Evolutionary conservation across 2,888 invertebrate genomes (phyloP), one percentile per base, ranked within the genome.

Genomic region (Schizotus pectinicornis): DNA sequence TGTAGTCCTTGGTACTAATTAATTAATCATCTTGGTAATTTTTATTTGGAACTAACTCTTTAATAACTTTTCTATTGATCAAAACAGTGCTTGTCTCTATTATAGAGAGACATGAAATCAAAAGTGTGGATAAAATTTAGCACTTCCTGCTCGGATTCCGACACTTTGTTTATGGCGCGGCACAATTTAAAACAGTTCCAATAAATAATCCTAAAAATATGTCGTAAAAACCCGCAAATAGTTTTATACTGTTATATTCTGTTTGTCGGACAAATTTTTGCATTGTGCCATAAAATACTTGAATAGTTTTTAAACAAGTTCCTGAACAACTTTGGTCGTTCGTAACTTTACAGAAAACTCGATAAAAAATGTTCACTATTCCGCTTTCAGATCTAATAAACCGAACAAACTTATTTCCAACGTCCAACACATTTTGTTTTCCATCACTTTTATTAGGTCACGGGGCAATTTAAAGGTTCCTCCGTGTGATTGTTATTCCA

Each of bases 371-470:
- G 51, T 61, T 61, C 61, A 43, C 56, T 59, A 61, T 61, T 62
- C 61, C 53, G 46, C 34, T 48, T 43, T 41, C 43, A 56, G 55
- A 65, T 64, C 65, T 60, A 65, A 68, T 68, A 68, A 67, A 68
- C 63, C 62, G 62, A 67, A 67, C 66, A 67, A 67, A 68, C 68
- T 66, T 66, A 65, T 68, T 71, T 67, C 56, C 62, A 65, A 59
- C 59, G 65, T 67, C 64, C 62, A 64, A 65, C 69, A 68, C 68
- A 69, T 70, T 70, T 71, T 68, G 65, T 67, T 73, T 73, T 71
- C 67, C 70, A 69, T 74, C 75, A 74, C 72, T 72, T 70, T 71
- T 73, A 70, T 70, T 66, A 69, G 71, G 68, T 68, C 69, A 67
- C 67, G 56, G 56, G 66, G 67, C 70, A 68, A 70, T 70, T 68